phyloP scores from a whole-genome alignment of 2,888 invertebrate genomes.

The Kuschelorhynchus macadamiae region DNA sequence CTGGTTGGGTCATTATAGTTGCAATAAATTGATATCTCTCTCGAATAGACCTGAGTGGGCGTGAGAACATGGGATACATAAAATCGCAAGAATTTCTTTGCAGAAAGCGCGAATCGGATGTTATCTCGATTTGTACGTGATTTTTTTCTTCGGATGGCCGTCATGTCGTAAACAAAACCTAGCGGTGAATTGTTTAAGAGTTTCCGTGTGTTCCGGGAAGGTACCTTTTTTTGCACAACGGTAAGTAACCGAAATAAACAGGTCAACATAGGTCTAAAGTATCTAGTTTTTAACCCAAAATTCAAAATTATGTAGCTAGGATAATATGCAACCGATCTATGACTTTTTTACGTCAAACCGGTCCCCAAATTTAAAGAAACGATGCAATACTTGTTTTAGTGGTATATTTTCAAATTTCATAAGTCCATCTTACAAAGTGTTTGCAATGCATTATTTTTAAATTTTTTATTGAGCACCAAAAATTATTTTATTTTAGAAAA shows the following conservation, averaged over 20 bases:
- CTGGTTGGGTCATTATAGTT: constrained; percentile 37
- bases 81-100: constrained; percentile 52
- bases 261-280: too few relatives aligned
- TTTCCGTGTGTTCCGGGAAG: constrained; percentile 17
- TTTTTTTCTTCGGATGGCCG: constrained; percentile 17
- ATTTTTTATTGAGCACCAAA: too few relatives aligned
- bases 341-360: too few relatives aligned
- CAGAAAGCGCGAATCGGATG: constrained; percentile 49
- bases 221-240: background rate
- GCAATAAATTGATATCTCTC: constrained; percentile 53
- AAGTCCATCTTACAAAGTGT: too few relatives aligned
- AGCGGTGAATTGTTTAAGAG: constrained; percentile 27
- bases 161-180: constrained; percentile 28
- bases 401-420: too few relatives aligned
- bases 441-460: too few relatives aligned
- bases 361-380: too few relatives aligned
- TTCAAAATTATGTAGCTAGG: too few relatives aligned
- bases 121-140: constrained; percentile 28
- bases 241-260: constrained; percentile 4
- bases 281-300: too few relatives aligned
- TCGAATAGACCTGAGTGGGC: constrained; percentile 49
- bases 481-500: too few relatives aligned
- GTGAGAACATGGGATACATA: constrained; percentile 52
- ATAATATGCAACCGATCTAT: too few relatives aligned
- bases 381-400: too few relatives aligned